Base-by-base conservation (phyloP, 2,888 invertebrate species). In the Pyrocoelia pectoralis region DNA sequence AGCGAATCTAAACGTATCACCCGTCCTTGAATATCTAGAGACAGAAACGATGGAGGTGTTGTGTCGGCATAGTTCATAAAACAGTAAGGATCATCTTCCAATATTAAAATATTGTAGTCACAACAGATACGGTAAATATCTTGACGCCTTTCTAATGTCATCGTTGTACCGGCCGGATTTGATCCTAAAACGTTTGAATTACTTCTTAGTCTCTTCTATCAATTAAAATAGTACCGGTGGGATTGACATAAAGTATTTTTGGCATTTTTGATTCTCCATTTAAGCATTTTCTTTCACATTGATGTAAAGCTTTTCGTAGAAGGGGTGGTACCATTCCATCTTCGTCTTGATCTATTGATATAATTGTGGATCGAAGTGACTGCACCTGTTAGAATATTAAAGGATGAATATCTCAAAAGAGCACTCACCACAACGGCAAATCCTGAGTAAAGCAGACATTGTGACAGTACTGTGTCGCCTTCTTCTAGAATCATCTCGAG, bases 1-100 rank as follows among this genome's bases (percentile, higher is more conserved):
- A 92, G 85, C 0, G 93, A 92, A 80, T 93, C 93, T 70, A 92
- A 83, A 24, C 93, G 85, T 14, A 93, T 77, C 2, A 93, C 93
- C 24, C 93, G 85, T 0, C 92, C 90, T 76, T 91, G 90, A 0
- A 84, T 85, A 78, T 93, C 93, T 78, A 93, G 67, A 0, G 91
- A 91, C 2, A 93, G 80, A 75, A 92, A 91, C 0, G 90, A 89
- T 0, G 86, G 84, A 0, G 88, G 84, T 38, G 83, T 83, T 49
- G 83, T 88, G 63, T 87, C 84, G 15, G 24, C 1, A 78, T 90
- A 94, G 77, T 90, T 89, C 74, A 94, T 81, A 76, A 90, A 93
- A 80, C 88, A 91, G 74, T 93, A 94, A 0, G 94, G 91, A 79
- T 93, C 93, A 73, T 94, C 94, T 76, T 94, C 94, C 5, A 94